phyloP scores from a whole-genome alignment of 2,888 invertebrate species.

The Acutogordius australiensis region DNA sequence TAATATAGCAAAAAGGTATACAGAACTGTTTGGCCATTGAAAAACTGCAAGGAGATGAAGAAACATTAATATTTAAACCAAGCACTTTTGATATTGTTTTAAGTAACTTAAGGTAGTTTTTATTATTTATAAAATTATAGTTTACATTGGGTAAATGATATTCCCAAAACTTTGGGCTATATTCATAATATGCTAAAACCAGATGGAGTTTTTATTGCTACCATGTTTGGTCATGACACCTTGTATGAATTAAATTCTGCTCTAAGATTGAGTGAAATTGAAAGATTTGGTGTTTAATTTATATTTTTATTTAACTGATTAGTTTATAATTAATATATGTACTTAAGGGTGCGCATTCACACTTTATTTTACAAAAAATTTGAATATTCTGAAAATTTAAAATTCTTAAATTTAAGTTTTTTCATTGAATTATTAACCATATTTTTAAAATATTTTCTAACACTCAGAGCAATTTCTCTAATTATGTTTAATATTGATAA shows the following conservation, averaged over 20 bases:
- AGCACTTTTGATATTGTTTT: not conserved
- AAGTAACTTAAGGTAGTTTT: not conserved
- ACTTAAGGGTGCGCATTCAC: no score
- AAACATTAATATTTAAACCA: not conserved
- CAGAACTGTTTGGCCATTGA: not conserved
- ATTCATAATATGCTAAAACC: conserved; percentile 22
- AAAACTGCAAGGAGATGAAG: not conserved
- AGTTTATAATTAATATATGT: no score
- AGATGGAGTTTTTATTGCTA: conserved; percentile 71
- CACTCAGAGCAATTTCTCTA: no score
- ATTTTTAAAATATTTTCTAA: no score
- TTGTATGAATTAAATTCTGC: conserved; percentile 59
- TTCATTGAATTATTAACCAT: no score
- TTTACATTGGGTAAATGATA: conserved; percentile 1
- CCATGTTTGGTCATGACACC: conserved; percentile 78
- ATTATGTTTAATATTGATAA: no score
- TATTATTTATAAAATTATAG: not conserved
- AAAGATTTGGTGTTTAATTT: conserved; percentile 38
- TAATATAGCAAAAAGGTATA: not conserved
- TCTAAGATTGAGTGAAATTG: conserved; percentile 66
- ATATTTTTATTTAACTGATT: no score
- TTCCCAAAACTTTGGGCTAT: not conserved
- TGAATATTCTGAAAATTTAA: no score
- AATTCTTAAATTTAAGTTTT: no score
- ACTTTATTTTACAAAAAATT: no score